Percentiles rank a stretch among this genome's conserved stretches.
Conservation (phyloP, 2,113 vertebrate genomes). For the Choloepus hoffmanni region DNA sequence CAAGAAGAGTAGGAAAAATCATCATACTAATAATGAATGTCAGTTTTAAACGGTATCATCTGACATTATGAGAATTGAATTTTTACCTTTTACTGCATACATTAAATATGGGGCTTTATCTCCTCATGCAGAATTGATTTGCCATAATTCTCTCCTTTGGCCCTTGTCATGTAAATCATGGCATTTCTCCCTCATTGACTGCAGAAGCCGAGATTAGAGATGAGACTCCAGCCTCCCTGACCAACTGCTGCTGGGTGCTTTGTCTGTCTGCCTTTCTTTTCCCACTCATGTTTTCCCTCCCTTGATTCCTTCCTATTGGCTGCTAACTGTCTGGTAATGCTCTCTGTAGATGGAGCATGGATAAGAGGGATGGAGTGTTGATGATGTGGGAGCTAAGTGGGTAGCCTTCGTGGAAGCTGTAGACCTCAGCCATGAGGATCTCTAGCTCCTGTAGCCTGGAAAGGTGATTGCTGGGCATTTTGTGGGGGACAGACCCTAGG, state of each 20-base stretch:
- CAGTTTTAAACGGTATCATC: conserved; percentile 87
- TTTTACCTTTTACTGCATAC: conserved; percentile 83
- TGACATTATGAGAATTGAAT: conserved; percentile 84
- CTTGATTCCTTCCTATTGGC: conserved; percentile 71
- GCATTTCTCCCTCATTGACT: conserved; percentile 87
- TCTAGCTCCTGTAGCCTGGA: neutral
- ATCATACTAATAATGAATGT: conserved; percentile 78
- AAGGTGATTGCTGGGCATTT: neutral
- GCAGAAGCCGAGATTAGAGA: conserved; percentile 88
- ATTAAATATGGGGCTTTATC: conserved; percentile 87
- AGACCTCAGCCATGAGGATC: neutral
- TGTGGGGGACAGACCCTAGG: neutral
- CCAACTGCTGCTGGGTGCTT: conserved; percentile 89
- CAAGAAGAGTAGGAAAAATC: conserved; percentile 80
- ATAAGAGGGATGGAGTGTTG: neutral
- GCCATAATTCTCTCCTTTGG: conserved; percentile 84
- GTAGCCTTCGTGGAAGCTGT: neutral
- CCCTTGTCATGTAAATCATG: conserved; percentile 91
- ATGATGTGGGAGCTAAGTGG: conserved; percentile 56
- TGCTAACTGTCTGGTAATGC: conserved; percentile 68
- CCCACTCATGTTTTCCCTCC: conserved; percentile 52
- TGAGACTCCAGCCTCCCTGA: conserved; percentile 84
- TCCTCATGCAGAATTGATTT: conserved; percentile 88
- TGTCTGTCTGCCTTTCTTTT: conserved; percentile 80
- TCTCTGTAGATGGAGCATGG: conserved; percentile 36